Conservation (phyloP, 2,888 invertebrate genomes). For the Elysia crispata region DNA sequence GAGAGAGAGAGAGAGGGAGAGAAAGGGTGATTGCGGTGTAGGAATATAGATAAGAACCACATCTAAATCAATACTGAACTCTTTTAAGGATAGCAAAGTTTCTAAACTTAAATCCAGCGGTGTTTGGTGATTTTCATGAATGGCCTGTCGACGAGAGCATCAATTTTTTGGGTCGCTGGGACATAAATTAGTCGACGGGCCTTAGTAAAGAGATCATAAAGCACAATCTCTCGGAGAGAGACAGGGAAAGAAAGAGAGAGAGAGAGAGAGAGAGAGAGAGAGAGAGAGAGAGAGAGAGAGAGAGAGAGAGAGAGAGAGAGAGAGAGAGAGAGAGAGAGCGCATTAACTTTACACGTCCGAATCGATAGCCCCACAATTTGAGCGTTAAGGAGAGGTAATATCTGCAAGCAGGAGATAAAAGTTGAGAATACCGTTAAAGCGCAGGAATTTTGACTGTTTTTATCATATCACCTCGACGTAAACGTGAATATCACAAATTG, state of each 20-base stretch:
- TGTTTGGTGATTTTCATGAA: neutral
- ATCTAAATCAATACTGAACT: neutral
- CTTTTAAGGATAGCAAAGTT: neutral
- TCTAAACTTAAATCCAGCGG: neutral
- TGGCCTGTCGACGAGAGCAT: neutral
- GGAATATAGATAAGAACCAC: too few relatives aligned
- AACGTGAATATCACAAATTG: too few relatives aligned
- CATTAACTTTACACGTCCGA: neutral
- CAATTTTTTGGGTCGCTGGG: neutral
- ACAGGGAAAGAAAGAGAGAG: slow-evolving; percentile 5
- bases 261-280: slow-evolving; percentile 19
- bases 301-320: neutral
- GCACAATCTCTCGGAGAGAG: neutral
- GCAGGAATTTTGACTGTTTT: too few relatives aligned
- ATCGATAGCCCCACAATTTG: neutral
- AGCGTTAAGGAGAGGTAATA: too few relatives aligned
- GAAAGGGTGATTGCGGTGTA: too few relatives aligned
- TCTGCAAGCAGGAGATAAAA: too few relatives aligned
- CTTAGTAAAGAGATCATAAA: too few relatives aligned
- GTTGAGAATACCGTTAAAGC: too few relatives aligned
- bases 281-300: slow-evolving; percentile 10
- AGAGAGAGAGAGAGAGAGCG: neutral
- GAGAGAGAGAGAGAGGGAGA: too few relatives aligned
- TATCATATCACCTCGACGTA: too few relatives aligned
- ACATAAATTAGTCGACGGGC: too few relatives aligned